Evolutionary conservation across 2,888 invertebrate genomes (phyloP), one percentile per base, ranked within the genome.

Genomic region (Liposcelis brunnea): DNA sequence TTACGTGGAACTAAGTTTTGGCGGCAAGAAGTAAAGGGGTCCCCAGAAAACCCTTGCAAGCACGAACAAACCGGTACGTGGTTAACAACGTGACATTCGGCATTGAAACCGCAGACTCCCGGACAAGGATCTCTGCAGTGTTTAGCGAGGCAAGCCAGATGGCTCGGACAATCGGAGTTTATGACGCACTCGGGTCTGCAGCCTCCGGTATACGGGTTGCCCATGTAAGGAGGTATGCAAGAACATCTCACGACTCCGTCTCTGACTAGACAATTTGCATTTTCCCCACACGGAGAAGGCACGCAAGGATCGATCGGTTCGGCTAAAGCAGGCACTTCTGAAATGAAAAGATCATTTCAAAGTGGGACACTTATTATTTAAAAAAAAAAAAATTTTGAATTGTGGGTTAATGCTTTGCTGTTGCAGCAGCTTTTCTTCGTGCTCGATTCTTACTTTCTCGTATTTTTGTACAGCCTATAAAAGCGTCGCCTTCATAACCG

Each of bases 191-290:
- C 89, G 2, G 87, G 87, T 50, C 80, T 71, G 56, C 89, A 90
- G 31, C 86, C 86, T 14, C 81, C 79, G 12, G 75, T 73, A 58
- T 85, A 87, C 3, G 87, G 86, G 65, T 90, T 84, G 7, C 89
- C 89, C 50, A 83, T 76, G 56, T 86, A 85, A 2, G 86, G 86
- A 47, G 86, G 82, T 56, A 89, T 83, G 57, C 89, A 90, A n/a
- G 72, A 70, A 59, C 90, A 90, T 52, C 77, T 74, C 1, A 80
- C 76, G 21, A 69, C 66, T 14, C 77, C 77, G 54, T 80, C 77
- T 2, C 72, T 65, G 21, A 75, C 74, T 1, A 74, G 71, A 57
- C 89, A 90, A 47, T 81, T 69, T 1, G 89, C 78, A 57, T 87
- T 89, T 56, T 81, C 80, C 14, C 84, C 89, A 59, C 90, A 90